Percentiles rank a stretch among this genome's conserved stretches.
Evolutionary conservation across 64 coral and sea anemone species (phyloP).

Genomic region (Astreopora myriophthalma): DNA sequence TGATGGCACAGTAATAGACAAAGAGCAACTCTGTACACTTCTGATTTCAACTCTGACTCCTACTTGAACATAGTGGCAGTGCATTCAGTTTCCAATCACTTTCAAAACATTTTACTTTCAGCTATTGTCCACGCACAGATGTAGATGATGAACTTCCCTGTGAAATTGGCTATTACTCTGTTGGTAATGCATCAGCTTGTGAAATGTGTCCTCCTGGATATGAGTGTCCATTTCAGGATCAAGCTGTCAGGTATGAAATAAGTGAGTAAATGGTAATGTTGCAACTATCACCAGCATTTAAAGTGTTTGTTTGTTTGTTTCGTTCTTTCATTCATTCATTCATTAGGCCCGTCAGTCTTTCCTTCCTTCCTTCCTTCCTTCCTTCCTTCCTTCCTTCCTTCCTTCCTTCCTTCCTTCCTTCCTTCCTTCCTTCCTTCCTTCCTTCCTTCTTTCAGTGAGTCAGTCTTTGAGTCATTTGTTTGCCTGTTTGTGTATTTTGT

Average conservation of each 20-base stretch:
- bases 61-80: too few relatives aligned
- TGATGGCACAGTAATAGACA: too few relatives aligned
- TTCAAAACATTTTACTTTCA: slow-evolving; percentile 5
- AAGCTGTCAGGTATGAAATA: slow-evolving; percentile 46
- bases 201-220: slow-evolving; percentile 91
- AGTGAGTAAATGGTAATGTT: background rate
- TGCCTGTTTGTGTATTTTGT: background rate
- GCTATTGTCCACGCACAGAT: slow-evolving; percentile 89
- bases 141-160: slow-evolving; percentile 65
- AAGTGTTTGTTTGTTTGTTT: too few relatives aligned
- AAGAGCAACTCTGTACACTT: too few relatives aligned
- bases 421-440: too few relatives aligned
- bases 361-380: too few relatives aligned
- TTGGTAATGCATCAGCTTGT: slow-evolving; percentile 86
- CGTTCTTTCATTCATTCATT: too few relatives aligned
- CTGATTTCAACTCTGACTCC: too few relatives aligned
- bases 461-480: background rate
- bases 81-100: background rate
- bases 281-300: too few relatives aligned
- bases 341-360: too few relatives aligned
- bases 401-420: background rate
- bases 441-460: background rate
- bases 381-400: too few relatives aligned
- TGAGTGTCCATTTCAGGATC: slow-evolving; percentile 87
- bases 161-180: slow-evolving; percentile 83